Evolutionary conservation across 2,113 vertebrate species (phyloP).

Genomic region (Xyrauchen texanus): DNA sequence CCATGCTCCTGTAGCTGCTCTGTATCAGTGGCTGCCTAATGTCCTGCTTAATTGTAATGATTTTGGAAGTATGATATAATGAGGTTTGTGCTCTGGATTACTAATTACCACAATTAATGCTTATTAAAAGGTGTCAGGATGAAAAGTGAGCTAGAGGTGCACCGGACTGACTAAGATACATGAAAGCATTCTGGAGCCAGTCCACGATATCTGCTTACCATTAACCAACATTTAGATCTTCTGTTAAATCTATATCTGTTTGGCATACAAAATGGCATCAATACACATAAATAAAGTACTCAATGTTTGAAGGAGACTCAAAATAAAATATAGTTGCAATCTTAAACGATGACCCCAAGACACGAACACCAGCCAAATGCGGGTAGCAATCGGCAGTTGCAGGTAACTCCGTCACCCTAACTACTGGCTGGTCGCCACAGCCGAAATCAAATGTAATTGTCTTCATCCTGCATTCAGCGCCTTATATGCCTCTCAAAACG

Average conservation of each 20-base stretch:
- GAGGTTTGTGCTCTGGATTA: constrained; percentile 31
- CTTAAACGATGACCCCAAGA: background rate
- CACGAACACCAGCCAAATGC: too few species aligned
- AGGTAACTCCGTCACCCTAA: too few species aligned
- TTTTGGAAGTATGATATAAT: constrained; percentile 49
- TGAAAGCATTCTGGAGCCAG: background rate
- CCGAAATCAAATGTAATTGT: too few species aligned
- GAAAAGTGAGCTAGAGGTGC: constrained; percentile 25
- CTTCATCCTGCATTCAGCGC: too few species aligned
- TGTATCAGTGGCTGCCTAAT: constrained; percentile 43
- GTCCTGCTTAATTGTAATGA: constrained; percentile 52
- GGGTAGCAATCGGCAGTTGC: too few species aligned
- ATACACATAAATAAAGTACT: background rate
- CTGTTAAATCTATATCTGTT: background rate
- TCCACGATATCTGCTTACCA: background rate
- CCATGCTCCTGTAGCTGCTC: background rate
- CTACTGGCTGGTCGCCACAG: too few species aligned
- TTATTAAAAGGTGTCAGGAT: constrained; percentile 50
- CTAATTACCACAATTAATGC: constrained; percentile 50
- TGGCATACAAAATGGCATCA: too few species aligned
- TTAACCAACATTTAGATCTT: background rate
- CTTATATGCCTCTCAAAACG: too few species aligned
- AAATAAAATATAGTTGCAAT: background rate
- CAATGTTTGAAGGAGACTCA: background rate
- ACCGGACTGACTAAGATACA: background rate